Evolutionary conservation across 1,140 invertebrate species (phyloP).

Genomic region (Bombus sylvicola): DNA sequence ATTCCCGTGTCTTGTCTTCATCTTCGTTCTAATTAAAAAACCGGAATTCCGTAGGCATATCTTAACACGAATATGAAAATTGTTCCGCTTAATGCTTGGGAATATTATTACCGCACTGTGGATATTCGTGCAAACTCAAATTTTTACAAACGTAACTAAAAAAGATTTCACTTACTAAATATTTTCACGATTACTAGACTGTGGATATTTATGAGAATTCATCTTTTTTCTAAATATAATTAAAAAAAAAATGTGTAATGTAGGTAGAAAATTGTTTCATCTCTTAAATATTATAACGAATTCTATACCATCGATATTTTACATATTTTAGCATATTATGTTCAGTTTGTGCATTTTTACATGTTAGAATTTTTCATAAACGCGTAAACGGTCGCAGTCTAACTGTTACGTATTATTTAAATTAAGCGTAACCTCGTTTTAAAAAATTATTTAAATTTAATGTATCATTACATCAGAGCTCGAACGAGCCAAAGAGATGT

Average conservation of each 20-base stretch:
- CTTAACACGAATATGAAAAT: conserved; percentile 13
- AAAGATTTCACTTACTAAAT: background rate
- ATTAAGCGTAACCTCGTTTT: background rate
- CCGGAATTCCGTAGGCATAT: background rate
- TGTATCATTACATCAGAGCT: background rate
- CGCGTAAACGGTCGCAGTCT: background rate
- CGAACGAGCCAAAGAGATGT: background rate
- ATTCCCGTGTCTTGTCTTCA: conserved; percentile 47
- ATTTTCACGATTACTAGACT: too few relatives aligned
- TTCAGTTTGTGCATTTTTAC: too few relatives aligned
- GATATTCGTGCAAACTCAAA: background rate
- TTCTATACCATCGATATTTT: background rate
- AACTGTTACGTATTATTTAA: background rate
- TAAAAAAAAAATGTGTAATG: too few relatives aligned
- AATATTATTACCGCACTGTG: background rate
- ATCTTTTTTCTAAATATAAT: background rate
- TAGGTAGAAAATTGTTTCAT: too few relatives aligned
- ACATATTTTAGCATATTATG: background rate
- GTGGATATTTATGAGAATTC: too few relatives aligned
- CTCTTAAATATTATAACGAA: too few relatives aligned
- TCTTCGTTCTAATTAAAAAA: conserved; percentile 59
- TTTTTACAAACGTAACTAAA: background rate
- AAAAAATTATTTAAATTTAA: too few relatives aligned
- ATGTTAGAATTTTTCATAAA: too few relatives aligned
- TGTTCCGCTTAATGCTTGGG: conserved; percentile 33